Percentiles rank a stretch among this genome's conserved stretches.
These are phyloP conservation scores for Gasteruption jaculator DNA, from an alignment of 2,888 invertebrate genomes.

Conservation along the genomic window DNA sequence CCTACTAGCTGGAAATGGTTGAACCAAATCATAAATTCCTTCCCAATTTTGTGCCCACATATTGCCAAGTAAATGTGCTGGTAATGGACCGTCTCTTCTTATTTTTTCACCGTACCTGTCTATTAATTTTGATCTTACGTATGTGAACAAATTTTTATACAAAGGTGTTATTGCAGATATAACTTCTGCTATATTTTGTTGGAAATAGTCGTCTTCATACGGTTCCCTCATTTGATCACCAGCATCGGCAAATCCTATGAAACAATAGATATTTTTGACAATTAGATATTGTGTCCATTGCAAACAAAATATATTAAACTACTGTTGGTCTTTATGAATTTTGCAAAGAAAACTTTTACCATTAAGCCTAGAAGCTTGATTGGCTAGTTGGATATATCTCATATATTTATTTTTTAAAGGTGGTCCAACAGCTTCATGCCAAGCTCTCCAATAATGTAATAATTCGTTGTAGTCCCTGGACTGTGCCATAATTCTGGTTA, in stretches of 20 bases:
- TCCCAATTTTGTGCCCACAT: slow-evolving; percentile 85
- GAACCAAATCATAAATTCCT: slow-evolving; percentile 68
- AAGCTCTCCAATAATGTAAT: slow-evolving; percentile 74
- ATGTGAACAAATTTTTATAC: slow-evolving; percentile 80
- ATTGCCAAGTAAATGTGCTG: slow-evolving; percentile 80
- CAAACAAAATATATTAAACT: background rate
- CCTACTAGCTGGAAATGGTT: slow-evolving; percentile 69
- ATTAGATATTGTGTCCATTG: no score
- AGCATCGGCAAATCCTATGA: slow-evolving; percentile 69
- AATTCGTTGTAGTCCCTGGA: slow-evolving; percentile 74
- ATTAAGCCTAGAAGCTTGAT: slow-evolving; percentile 71
- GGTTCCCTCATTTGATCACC: slow-evolving; percentile 75
- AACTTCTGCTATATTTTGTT: slow-evolving; percentile 56
- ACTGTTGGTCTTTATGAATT: slow-evolving; percentile 4
- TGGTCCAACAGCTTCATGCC: slow-evolving; percentile 76
- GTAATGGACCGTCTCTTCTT: slow-evolving; percentile 70
- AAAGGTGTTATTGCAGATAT: slow-evolving; percentile 58
- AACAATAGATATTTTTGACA: background rate
- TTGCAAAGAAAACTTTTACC: slow-evolving; percentile 53
- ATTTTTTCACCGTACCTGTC: slow-evolving; percentile 62
- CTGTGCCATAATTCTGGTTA: slow-evolving; percentile 61
- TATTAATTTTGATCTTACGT: slow-evolving; percentile 67
- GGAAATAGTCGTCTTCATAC: slow-evolving; percentile 70
- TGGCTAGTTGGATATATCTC: slow-evolving; percentile 74
- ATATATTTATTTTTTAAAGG: slow-evolving; percentile 71